Conservation (phyloP, 2,113 vertebrate genomes). For the Pituophis catenifer region DNA sequence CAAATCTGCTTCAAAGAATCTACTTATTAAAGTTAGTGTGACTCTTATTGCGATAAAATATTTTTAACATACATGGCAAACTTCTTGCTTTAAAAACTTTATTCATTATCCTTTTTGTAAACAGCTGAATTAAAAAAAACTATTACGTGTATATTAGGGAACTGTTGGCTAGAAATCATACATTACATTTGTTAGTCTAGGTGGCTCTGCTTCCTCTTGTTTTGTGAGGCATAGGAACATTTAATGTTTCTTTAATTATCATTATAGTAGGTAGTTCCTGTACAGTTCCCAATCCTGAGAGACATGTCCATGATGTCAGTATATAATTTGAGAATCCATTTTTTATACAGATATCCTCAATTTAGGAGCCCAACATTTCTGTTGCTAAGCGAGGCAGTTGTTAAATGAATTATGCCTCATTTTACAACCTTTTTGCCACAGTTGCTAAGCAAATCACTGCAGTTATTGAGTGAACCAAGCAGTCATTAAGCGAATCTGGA, state of each 20-base stretch:
- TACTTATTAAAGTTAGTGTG: background rate
- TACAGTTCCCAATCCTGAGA: background rate
- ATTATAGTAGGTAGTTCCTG: background rate
- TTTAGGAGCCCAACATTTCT: background rate
- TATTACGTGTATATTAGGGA: background rate
- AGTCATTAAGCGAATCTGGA: background rate
- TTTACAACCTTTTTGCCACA: background rate
- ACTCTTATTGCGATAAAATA: background rate
- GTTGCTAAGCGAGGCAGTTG: background rate
- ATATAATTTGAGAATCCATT: background rate
- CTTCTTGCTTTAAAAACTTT: background rate
- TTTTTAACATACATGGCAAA: background rate
- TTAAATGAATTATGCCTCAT: background rate
- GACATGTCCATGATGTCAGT: background rate
- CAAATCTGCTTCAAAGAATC: background rate
- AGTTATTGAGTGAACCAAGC: too few relatives aligned
- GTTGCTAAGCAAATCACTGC: background rate
- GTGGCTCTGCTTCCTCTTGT: background rate
- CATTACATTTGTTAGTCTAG: background rate
- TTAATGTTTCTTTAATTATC: background rate
- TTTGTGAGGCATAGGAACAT: background rate
- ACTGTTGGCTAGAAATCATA: background rate
- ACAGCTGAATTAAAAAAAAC: background rate
- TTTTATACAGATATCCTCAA: background rate
- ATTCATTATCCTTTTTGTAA: background rate